phyloP scores from a whole-genome alignment of 2,888 invertebrate species.

The Troglohyphantes excavatus region DNA sequence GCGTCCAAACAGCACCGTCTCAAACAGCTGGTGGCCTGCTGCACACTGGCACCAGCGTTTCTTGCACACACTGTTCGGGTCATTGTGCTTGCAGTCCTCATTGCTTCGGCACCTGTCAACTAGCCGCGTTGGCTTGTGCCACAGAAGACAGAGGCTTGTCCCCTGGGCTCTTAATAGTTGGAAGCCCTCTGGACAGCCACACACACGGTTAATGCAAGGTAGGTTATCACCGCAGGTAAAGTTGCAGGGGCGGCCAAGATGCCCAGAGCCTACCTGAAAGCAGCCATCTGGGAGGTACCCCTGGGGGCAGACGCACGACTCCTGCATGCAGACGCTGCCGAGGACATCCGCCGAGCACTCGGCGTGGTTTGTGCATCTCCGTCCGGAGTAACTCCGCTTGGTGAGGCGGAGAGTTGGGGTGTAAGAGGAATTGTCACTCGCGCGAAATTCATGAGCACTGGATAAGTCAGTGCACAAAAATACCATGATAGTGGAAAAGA shows the following conservation, averaged over 20 bases:
- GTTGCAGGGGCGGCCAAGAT: slow-evolving; percentile 62
- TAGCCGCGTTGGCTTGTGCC: slow-evolving; percentile 68
- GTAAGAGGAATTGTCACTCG: too few relatives aligned
- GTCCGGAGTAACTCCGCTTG: slow-evolving; percentile 46
- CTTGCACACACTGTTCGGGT: slow-evolving; percentile 65
- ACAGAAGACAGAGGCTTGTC: slow-evolving; percentile 56
- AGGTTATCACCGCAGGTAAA: slow-evolving; percentile 47
- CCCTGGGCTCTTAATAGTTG: slow-evolving; percentile 48
- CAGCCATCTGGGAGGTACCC: slow-evolving; percentile 34
- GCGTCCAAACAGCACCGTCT: slow-evolving; percentile 64
- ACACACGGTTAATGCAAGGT: slow-evolving; percentile 53
- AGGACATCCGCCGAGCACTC: slow-evolving; percentile 55
- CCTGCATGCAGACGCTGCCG: slow-evolving; percentile 66
- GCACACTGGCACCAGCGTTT: slow-evolving; percentile 73
- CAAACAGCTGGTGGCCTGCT: slow-evolving; percentile 63
- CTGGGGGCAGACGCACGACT: slow-evolving; percentile 68
- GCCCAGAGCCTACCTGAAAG: slow-evolving; percentile 55
- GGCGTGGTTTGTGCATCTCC: slow-evolving; percentile 26
- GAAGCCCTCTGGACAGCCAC: slow-evolving; percentile 69
- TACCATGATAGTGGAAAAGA: too few relatives aligned
- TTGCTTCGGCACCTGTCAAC: slow-evolving; percentile 61
- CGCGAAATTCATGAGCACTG: too few relatives aligned
- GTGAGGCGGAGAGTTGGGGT: slow-evolving; percentile 31
- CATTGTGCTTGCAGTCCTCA: slow-evolving; percentile 59
- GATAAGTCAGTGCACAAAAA: too few relatives aligned